These are phyloP conservation scores for Aviceda subcristata DNA, from an alignment of 2,113 vertebrate species.

Conservation along the genomic window DNA sequence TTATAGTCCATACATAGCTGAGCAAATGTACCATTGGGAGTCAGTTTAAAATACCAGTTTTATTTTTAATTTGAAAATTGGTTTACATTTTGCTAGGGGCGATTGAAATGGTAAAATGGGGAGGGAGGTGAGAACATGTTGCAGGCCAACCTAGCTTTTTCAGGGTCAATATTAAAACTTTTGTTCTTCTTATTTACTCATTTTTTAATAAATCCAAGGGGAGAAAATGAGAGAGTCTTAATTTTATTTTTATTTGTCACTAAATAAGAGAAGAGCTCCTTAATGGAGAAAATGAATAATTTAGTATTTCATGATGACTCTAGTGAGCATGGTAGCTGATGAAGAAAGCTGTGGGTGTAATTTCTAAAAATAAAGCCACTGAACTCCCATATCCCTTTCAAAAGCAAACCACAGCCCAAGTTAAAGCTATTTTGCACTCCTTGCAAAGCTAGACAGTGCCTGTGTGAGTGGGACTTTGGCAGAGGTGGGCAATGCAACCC, in stretches of 20 bases:
- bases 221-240: not conserved
- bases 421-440: not conserved
- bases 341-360: not conserved
- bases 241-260: not conserved
- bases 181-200: not conserved
- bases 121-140: not conserved
- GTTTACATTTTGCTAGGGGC: not conserved
- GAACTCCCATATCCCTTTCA: not conserved
- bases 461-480: not conserved
- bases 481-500: not conserved
- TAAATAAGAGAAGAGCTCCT: not conserved
- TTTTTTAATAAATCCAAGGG: not conserved
- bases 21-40: not conserved
- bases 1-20: not conserved
- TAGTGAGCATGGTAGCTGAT: not conserved
- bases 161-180: not conserved
- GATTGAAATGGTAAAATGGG: not conserved
- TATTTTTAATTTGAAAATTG: constrained; percentile 31
- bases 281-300: constrained; percentile 12
- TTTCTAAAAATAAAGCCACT: not conserved
- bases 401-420: not conserved
- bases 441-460: not conserved
- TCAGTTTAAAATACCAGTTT: not conserved
- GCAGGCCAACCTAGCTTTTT: not conserved
- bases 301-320: not conserved